Evolutionary conservation across 2,888 invertebrate species (phyloP).

Genomic region (Synanthedon myopaeformis): DNA sequence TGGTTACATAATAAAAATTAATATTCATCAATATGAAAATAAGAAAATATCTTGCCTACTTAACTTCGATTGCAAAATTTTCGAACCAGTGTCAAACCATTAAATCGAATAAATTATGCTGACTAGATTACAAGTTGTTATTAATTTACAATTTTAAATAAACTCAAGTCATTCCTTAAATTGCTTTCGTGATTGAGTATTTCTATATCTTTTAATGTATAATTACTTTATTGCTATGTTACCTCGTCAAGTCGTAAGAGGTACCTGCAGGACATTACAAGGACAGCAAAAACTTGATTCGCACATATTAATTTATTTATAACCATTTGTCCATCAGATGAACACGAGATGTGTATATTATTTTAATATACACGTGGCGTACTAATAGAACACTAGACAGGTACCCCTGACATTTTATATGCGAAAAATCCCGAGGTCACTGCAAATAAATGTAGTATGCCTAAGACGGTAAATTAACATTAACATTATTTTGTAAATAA

Average conservation of each 20-base stretch:
- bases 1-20: no score
- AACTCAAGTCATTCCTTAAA: neutral
- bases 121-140: neutral
- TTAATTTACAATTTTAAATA: neutral
- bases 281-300: neutral
- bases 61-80: no score
- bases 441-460: no score
- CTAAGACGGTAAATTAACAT: no score
- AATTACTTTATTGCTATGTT: neutral
- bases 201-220: neutral
- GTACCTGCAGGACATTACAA: neutral
- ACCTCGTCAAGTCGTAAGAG: neutral
- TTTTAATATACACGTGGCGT: neutral
- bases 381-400: conserved; percentile 7
- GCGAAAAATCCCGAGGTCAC: neutral
- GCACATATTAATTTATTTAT: neutral
- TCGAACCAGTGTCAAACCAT: no score
- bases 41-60: no score
- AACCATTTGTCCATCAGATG: neutral
- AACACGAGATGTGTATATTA: neutral
- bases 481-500: no score
- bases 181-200: neutral
- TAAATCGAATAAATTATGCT: no score
- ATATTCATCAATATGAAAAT: no score
- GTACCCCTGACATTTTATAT: conserved; percentile 33